These are phyloP conservation scores for Triplophysa siluroides DNA, from an alignment of 2,113 vertebrate species.

Conservation along the genomic window DNA sequence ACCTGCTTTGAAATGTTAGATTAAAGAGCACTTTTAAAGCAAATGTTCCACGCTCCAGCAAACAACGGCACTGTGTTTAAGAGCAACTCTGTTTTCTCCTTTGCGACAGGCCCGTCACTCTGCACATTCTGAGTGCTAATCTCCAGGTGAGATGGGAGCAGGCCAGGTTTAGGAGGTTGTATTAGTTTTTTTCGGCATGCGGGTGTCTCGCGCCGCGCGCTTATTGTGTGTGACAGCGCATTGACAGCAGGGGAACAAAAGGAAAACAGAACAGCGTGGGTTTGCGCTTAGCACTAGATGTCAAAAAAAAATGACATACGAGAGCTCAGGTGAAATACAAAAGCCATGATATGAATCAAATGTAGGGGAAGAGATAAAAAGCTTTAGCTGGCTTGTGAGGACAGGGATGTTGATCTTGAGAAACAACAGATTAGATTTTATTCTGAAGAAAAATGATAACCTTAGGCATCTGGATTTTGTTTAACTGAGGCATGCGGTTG, in stretches of 20 bases:
- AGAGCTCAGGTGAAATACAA: constrained; percentile 40
- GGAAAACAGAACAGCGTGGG: constrained; percentile 38
- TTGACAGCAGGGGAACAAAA: constrained; percentile 45
- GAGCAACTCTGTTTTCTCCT: neutral
- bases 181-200: constrained; percentile 5
- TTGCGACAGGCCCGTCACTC: constrained; percentile 7
- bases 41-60: constrained; percentile 13
- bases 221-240: constrained; percentile 52
- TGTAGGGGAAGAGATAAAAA: constrained; percentile 37
- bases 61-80: neutral
- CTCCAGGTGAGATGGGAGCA: constrained; percentile 30
- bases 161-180: constrained; percentile 32
- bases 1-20: constrained; percentile 39
- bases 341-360: constrained; percentile 48
- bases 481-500: neutral
- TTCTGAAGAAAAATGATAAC: constrained; percentile 2
- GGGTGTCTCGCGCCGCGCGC: constrained; percentile 6
- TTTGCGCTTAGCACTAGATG: constrained; percentile 35
- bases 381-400: constrained; percentile 26
- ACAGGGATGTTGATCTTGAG: constrained; percentile 34
- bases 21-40: constrained; percentile 24
- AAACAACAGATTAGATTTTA: neutral
- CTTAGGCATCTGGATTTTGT: neutral
- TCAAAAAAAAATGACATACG: constrained; percentile 34
- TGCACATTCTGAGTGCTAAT: constrained; percentile 28